Evolutionary conservation across 2,888 invertebrate species (phyloP).

Genomic region (Stenodera caucasica): DNA sequence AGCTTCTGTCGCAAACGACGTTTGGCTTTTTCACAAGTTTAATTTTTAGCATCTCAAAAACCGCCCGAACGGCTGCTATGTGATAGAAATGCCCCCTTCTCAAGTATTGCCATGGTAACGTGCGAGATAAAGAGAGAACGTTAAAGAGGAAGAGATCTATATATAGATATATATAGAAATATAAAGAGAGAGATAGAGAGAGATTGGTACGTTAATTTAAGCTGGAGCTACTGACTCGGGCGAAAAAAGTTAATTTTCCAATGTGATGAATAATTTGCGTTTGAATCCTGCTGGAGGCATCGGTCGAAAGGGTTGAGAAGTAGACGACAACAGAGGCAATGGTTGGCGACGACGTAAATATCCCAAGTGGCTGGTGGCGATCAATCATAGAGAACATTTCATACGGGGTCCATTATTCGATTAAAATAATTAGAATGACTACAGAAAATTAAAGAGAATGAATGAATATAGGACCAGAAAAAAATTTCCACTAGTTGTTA

Average conservation of each 20-base stretch:
- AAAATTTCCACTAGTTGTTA: no score
- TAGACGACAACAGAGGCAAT: conserved; percentile 14
- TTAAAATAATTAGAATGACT: conserved; percentile 46
- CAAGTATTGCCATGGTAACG: conserved; percentile 39
- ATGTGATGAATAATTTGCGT: conserved; percentile 53
- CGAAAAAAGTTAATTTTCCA: conserved; percentile 53
- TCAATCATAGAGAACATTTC: conserved; percentile 38
- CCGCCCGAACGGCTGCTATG: conserved; percentile 33
- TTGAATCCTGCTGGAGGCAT: conserved; percentile 45
- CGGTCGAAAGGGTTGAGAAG: conserved; percentile 42
- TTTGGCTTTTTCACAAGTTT: conserved; percentile 56
- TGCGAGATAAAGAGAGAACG: conserved; percentile 24
- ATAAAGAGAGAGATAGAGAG: conserved; percentile 36
- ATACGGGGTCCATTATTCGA: conserved; percentile 42
- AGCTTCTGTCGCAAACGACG: conserved; percentile 58
- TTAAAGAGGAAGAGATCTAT: conserved; percentile 15
- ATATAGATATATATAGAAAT: no score
- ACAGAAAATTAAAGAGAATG: no score
- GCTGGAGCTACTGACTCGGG: conserved; percentile 39
- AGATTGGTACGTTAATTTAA: conserved; percentile 43
- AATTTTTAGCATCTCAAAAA: conserved; percentile 53
- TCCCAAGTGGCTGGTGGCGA: conserved; percentile 23
- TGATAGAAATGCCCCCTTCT: conserved; percentile 43
- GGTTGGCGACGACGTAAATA: conserved; percentile 12
- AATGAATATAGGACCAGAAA: no score